These are phyloP conservation scores for Myzus persicae DNA, from an alignment of 1,140 invertebrate genomes.

Conservation along the genomic window DNA sequence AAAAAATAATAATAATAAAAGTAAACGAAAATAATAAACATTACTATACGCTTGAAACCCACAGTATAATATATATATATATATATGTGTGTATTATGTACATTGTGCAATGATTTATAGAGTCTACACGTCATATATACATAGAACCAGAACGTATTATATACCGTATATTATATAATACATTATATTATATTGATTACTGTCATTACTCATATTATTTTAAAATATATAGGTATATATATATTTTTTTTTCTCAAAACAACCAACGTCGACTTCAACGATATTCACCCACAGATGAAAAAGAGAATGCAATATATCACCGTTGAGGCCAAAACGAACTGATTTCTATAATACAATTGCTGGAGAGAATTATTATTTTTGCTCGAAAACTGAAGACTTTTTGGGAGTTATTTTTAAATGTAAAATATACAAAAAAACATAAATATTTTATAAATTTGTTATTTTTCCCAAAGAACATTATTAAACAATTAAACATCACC, in stretches of 20 bases:
- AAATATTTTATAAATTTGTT: no score
- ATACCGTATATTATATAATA: neutral
- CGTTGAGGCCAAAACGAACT: neutral
- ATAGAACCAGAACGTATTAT: neutral
- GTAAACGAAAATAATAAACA: neutral
- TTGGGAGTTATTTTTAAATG: neutral
- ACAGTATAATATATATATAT: neutral
- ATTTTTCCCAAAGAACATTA: neutral
- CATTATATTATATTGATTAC: neutral
- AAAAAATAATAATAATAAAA: neutral
- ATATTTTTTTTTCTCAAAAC: neutral
- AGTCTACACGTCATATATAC: neutral
- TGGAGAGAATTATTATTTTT: neutral
- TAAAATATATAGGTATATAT: neutral
- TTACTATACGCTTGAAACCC: neutral
- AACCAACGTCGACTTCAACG: neutral
- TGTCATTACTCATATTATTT: constrained; percentile 9
- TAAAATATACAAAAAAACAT: no score
- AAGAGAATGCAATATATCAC: neutral
- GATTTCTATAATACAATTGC: neutral
- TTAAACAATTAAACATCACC: neutral
- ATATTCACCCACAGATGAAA: neutral
- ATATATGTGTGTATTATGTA: neutral
- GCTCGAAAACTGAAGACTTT: neutral
- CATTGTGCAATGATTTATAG: neutral